Conservation (phyloP, 2,113 vertebrate species). For the Lichenostomus cassidix region DNA sequence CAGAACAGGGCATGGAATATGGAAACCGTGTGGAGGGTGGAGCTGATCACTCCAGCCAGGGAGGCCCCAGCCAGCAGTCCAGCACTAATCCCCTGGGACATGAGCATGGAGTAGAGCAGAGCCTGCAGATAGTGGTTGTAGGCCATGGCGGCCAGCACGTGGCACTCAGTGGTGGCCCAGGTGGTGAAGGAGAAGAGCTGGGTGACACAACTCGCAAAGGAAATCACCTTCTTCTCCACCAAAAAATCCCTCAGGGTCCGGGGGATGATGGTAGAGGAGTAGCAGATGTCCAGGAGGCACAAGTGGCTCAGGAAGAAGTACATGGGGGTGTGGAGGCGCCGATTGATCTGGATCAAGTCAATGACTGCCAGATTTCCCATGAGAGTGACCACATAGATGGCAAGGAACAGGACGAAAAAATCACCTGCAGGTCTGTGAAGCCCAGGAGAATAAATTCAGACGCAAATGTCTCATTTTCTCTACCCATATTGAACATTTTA, state of each 20-base stretch:
- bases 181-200: slow-evolving; percentile 27
- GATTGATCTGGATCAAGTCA: neutral
- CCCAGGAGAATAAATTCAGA: slow-evolving; percentile 25
- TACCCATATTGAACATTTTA: neutral
- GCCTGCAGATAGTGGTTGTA: neutral
- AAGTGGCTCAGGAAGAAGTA: slow-evolving; percentile 48
- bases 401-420: neutral
- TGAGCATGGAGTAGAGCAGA: neutral
- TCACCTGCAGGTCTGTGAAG: neutral
- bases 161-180: neutral
- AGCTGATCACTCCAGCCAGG: neutral
- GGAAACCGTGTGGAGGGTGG: neutral
- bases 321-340: neutral
- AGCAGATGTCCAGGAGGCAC: slow-evolving; percentile 9
- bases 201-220: neutral
- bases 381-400: neutral
- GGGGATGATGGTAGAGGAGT: slow-evolving; percentile 30
- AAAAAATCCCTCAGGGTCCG: neutral
- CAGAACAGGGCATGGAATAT: neutral
- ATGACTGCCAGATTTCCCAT: slow-evolving; percentile 20
- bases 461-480: neutral
- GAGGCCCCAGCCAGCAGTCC: neutral
- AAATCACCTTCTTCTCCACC: neutral
- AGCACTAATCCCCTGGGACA: neutral
- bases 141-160: neutral